Conservation (phyloP, 2,888 invertebrate genomes). For the Himalopsyche tibetana region DNA sequence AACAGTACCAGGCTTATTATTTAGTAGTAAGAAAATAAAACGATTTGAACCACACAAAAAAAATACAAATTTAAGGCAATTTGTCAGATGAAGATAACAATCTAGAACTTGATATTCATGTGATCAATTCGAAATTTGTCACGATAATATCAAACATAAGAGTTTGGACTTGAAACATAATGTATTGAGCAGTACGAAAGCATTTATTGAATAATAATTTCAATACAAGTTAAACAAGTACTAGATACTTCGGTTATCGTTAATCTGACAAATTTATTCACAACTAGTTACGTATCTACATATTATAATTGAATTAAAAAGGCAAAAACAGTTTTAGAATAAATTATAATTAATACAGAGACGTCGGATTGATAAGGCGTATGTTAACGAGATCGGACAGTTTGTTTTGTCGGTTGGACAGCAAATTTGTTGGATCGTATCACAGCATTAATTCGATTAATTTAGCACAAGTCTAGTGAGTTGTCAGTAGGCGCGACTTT, state of each 20-base stretch:
- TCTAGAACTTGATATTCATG: no score
- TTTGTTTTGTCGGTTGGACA: not conserved
- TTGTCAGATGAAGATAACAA: no score
- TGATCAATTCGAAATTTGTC: slow-evolving; percentile 7
- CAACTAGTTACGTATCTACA: slow-evolving; percentile 2
- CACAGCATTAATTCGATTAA: slow-evolving; percentile 31
- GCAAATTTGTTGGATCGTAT: slow-evolving; percentile 15
- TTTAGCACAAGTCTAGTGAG: slow-evolving; percentile 33
- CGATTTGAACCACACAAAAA: no score
- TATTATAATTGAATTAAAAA: slow-evolving; percentile 36
- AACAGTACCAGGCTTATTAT: no score
- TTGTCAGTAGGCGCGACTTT: not conserved
- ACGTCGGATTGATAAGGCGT: slow-evolving; percentile 32
- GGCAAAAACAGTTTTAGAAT: slow-evolving; percentile 5
- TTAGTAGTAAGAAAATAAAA: no score
- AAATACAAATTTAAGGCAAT: no score
- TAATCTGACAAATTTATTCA: slow-evolving; percentile 38
- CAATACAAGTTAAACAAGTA: slow-evolving; percentile 14
- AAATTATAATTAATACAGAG: slow-evolving; percentile 16
- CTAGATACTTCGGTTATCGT: slow-evolving; percentile 2
- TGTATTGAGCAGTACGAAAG: slow-evolving; percentile 1
- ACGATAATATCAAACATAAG: not conserved
- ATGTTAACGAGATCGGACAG: not conserved
- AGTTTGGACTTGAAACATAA: not conserved
- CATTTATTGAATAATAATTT: not conserved